Evolutionary conservation across 2,113 vertebrate species (phyloP), one percentile per base, ranked within the genome.

Genomic region (Halichoeres trimaculatus): DNA sequence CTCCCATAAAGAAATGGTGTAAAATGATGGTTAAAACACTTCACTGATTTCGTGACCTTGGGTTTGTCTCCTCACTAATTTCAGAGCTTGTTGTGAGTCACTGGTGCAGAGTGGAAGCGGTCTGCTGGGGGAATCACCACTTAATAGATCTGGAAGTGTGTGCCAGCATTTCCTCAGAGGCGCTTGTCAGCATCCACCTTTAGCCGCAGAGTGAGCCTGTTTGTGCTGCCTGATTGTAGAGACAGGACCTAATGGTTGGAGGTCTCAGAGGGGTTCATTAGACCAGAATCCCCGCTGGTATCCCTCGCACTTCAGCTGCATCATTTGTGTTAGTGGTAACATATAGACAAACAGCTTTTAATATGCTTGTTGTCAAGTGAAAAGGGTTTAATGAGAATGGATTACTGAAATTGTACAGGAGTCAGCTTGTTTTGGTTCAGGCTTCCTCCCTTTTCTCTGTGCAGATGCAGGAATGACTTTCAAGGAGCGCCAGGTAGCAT

Each of bases 181-280:
- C 59, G 17, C 76, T 41, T 64, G 84, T 81, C 76, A 83, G 38
- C 75, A 70, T 71, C 66, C 70, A 58, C 79, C 65, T 56, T 30
- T 34, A 38, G 47, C 60, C 53, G 38, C 56, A 48, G 40, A 67
- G 52, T 7, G 36, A 24, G 50, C 17, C 47, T 64, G 68, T 65
- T 66, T 56, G 69, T 24, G 65, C 26, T 6, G 30, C 58, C 30
- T 48, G 5, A 47, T 61, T 68, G 85, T 85, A 75, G 78, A 85
- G 86, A 38, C 23, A 0, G 59, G 69, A 38, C 54, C 47, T 38
- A 35, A 67, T 43, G 64, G 65, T 41, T 54, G 54, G 61, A 50
- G 34, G 84, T 89, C 91, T 84, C 88, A 30, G 65, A 4, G 87
- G 91, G 86, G 65, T 87, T 92, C 80, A 90, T 90, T 91, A 91